Evolutionary conservation across 2,113 vertebrate genomes (phyloP), one percentile per base, ranked within the genome.

Genomic region (Stictonetta naevosa): DNA sequence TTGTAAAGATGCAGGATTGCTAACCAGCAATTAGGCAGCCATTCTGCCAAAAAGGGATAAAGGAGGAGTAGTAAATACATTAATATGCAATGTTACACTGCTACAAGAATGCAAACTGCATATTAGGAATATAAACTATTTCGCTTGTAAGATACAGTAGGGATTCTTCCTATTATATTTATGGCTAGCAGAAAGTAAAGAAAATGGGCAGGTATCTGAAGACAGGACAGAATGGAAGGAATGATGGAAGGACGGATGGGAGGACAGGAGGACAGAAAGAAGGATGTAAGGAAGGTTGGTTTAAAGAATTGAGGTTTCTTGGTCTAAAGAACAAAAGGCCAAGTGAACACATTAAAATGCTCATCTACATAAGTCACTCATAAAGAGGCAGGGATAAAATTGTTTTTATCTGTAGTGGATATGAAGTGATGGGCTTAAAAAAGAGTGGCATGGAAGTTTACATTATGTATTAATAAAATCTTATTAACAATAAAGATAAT

Each of bases 31-130:
- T 78, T 40, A 67, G 48, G 58, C 67, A 79, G 23, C 23, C 42
- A 23, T 83, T 75, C 48, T 60, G 22, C 28, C 48, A 73, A 66
- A 55, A 52, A 56, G 9, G 17, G 28, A 8, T 18, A 52, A 72
- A 48, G 46, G 38, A 75, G 8, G 10, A 10, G 4, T 31, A 73
- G 31, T 28, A 85, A 53, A 29, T 38, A 38, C 3, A 38, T 1
- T 0, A 72, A 50, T 16, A 55, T 46, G 26, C 20, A 48, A 28
- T 0, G 0, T 83, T 69, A 53, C 14, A 46, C 48, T n/a, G 33
- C 66, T 33, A 53, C 31, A 64, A 60, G 63, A 91, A 83, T 13
- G 38, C 11, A 83, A 79, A 50, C 11, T 59, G 28, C 14, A 20
- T 68, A 29, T 69, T 38, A 81, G 48, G 29, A 83, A 58, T 29